Conservation (phyloP, 1,140 invertebrate genomes). For the Lysiphlebus fabarum region DNA sequence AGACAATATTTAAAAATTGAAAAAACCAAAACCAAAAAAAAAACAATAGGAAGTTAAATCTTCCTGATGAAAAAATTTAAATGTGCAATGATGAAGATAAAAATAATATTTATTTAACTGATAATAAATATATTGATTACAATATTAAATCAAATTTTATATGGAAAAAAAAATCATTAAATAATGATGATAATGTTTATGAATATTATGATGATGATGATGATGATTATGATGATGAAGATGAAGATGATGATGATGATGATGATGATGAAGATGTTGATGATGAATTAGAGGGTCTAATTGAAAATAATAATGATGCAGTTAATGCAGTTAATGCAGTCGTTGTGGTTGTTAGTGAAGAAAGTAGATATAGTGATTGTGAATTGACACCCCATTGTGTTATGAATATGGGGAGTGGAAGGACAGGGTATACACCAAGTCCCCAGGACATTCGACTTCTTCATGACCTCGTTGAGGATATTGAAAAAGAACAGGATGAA, state of each 20-base stretch:
- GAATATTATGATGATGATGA: slow-evolving; percentile 1
- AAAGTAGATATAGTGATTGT: slow-evolving; percentile 33
- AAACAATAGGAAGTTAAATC: background rate
- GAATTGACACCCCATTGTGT: slow-evolving; percentile 51
- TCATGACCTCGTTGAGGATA: slow-evolving; percentile 48
- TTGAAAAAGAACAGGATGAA: slow-evolving; percentile 49
- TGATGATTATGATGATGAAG: background rate
- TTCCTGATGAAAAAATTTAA: slow-evolving; percentile 41
- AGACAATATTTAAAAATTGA: no score
- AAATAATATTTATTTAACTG: background rate
- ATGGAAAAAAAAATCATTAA: no score
- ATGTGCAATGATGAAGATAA: slow-evolving; percentile 49
- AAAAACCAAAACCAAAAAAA: no score
- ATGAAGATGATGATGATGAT: slow-evolving; percentile 11
- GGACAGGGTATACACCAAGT: slow-evolving; percentile 46
- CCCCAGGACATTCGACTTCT: slow-evolving; percentile 50
- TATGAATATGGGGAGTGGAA: slow-evolving; percentile 48
- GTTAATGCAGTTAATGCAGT: background rate
- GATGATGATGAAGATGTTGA: slow-evolving; percentile 13
- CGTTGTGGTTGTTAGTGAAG: slow-evolving; percentile 16
- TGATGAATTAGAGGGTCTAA: slow-evolving; percentile 5
- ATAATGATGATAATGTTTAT: no score
- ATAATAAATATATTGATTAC: no score
- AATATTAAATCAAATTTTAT: no score
- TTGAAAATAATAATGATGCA: background rate